phyloP scores from a whole-genome alignment of 2,113 vertebrate species.

The Saguinus imperator region DNA sequence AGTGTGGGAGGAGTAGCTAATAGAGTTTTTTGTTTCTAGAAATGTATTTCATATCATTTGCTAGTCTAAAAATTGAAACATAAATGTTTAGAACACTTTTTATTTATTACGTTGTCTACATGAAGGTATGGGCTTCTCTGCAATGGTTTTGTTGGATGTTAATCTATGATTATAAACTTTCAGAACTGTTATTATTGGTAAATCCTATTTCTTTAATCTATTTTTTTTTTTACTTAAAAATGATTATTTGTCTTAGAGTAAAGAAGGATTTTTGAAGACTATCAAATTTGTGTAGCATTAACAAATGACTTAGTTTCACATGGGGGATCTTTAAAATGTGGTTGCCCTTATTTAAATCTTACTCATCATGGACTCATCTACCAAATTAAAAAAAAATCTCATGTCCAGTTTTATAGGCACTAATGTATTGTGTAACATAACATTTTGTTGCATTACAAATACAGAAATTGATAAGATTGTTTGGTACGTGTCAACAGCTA shows the following conservation, averaged over 20 bases:
- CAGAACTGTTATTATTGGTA: background rate
- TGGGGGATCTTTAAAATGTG: background rate
- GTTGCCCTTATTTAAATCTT: conserved; percentile 34
- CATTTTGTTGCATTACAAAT: conserved; percentile 46
- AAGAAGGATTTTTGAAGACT: background rate
- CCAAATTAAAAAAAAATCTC: conserved; percentile 11
- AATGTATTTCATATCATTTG: conserved; percentile 46
- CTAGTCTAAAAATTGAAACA: background rate
- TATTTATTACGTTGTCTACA: background rate
- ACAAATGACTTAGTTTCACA: conserved; percentile 31
- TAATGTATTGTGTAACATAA: background rate
- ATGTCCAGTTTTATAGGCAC: background rate
- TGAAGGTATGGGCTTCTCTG: background rate
- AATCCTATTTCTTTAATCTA: background rate
- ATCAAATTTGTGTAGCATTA: background rate
- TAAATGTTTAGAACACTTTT: background rate
- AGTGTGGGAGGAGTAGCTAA: background rate
- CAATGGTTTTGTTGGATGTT: background rate
- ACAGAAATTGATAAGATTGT: conserved; percentile 43
- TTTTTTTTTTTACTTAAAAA: background rate
- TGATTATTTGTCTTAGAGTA: background rate
- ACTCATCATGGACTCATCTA: conserved; percentile 2
- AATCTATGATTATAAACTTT: background rate
- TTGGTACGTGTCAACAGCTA: background rate
- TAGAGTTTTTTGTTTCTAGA: background rate